Evolutionary conservation across 2,797 vertebrate genomes (phyloP), one percentile per base, ranked within the genome.

Genomic region (Hoplostethus atlanticus): DNA sequence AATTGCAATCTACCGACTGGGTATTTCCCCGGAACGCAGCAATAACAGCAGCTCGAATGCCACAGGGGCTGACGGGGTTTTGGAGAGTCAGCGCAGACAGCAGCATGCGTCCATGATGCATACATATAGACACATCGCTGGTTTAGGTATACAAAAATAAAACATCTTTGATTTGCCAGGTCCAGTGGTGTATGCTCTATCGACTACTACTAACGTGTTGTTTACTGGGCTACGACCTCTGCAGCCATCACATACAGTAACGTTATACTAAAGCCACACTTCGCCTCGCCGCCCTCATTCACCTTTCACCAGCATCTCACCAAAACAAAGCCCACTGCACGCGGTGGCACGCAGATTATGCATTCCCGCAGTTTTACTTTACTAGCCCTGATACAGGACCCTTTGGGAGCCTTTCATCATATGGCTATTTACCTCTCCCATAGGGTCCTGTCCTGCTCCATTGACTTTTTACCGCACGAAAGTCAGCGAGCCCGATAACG

Each of bases 271-370:
- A 21, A 21, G 21, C 21, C 21, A 21, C 21, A 21, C 38, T 38
- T 46, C 16, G n/a, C 48, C 36, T 17, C 51, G 15, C 40, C 2
- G 0, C 17, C n/a, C 54, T 58, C 30, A 34, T 28, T 69, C 80
- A 75, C 71, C 58, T 54, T 73, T 79, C 68, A 83, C 83, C 80
- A 82, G 75, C 81, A 86, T 77, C 55, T 77, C 81, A 84, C 53
- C 42, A 53, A 53, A 62, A 66, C 31, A 68, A 54, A n/a, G 47
- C 48, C 38, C 61, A 46, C 44, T 63, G 68, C 58, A 64, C 72
- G 60, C 76, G 71, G 25, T 34, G 55, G 67, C 13, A 66, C 4
- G 28, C 36, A 79, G 28, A 71, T 75, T 68, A 73, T 86, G 69
- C 79, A 83, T 68, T 79, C 44, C 53, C 21, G n/a, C 21, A 56